phyloP scores from a whole-genome alignment of 2,888 invertebrate genomes.

The Masnerella sp. region DNA sequence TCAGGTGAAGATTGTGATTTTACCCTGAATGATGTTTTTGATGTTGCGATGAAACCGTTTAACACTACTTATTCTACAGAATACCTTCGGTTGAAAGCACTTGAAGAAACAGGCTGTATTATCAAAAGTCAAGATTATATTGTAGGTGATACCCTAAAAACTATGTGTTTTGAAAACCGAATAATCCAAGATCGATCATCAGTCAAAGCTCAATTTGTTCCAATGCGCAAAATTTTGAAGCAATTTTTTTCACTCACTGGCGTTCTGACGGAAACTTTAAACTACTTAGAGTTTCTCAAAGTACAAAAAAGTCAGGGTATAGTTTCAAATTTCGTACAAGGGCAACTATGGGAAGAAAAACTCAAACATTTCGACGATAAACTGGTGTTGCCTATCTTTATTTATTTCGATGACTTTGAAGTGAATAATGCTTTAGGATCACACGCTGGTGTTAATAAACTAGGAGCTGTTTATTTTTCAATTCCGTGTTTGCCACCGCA shows the following conservation, averaged over 20 bases:
- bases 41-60: neutral
- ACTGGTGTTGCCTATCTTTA: constrained; percentile 7
- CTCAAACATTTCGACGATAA: neutral
- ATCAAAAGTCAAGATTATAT: neutral
- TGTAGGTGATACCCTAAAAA: constrained; percentile 3
- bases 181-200: constrained; percentile 7
- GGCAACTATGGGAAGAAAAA: constrained; percentile 43
- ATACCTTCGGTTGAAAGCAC: constrained; percentile 1
- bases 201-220: constrained; percentile 3
- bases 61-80: constrained; percentile 4
- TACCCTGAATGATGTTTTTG: neutral
- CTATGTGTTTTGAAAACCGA: constrained; percentile 1
- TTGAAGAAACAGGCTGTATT: neutral
- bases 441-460: constrained; percentile 40
- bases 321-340: constrained; percentile 50
- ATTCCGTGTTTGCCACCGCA: constrained; percentile 46
- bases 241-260: constrained; percentile 20
- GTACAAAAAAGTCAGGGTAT: constrained; percentile 2
- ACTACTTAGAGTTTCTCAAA: too few relatives aligned
- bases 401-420: constrained; percentile 34
- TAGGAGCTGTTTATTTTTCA: constrained; percentile 49
- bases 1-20: neutral
- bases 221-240: constrained; percentile 7
- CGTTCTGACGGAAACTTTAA: too few relatives aligned
- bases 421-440: constrained; percentile 50